These are phyloP conservation scores for Craterocephalus amniculus DNA, from an alignment of 2,797 vertebrate genomes.

Conservation along the genomic window DNA sequence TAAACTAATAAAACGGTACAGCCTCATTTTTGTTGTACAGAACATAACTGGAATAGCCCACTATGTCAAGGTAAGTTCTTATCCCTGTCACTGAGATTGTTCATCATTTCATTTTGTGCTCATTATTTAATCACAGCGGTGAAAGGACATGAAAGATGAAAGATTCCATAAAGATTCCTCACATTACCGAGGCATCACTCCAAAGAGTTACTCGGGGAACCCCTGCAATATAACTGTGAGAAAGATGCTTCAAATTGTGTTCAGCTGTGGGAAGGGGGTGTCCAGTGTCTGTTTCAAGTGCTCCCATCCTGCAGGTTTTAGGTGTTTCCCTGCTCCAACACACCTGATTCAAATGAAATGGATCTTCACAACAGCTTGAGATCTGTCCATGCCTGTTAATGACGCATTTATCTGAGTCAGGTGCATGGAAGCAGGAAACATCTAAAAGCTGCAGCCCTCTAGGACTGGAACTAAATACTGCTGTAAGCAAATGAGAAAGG, in stretches of 20 bases:
- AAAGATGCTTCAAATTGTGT: slow-evolving; percentile 29
- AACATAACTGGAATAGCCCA: slow-evolving; percentile 27
- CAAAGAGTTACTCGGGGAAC: not conserved
- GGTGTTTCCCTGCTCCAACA: not conserved
- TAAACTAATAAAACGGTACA: slow-evolving; percentile 43
- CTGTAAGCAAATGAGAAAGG: slow-evolving; percentile 15
- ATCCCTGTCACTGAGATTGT: slow-evolving; percentile 35
- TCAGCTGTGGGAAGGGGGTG: not conserved
- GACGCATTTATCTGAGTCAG: not conserved
- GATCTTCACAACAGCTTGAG: not conserved
- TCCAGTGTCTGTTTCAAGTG: not conserved
- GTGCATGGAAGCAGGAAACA: not conserved
- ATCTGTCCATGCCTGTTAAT: no score
- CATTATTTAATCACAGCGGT: slow-evolving; percentile 22
- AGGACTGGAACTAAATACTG: not conserved
- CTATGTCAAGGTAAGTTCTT: slow-evolving; percentile 39
- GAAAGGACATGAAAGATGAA: slow-evolving; percentile 14
- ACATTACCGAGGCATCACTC: not conserved
- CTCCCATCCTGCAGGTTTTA: not conserved
- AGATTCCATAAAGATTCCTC: slow-evolving; percentile 16
- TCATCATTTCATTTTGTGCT: slow-evolving; percentile 25
- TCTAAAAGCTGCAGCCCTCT: not conserved
- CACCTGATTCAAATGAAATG: not conserved
- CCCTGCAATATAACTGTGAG: slow-evolving; percentile 9
- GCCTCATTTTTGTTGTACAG: slow-evolving; percentile 41